Evolutionary conservation across 2,113 vertebrate species (phyloP).

Genomic region (Clarias batrachus): DNA sequence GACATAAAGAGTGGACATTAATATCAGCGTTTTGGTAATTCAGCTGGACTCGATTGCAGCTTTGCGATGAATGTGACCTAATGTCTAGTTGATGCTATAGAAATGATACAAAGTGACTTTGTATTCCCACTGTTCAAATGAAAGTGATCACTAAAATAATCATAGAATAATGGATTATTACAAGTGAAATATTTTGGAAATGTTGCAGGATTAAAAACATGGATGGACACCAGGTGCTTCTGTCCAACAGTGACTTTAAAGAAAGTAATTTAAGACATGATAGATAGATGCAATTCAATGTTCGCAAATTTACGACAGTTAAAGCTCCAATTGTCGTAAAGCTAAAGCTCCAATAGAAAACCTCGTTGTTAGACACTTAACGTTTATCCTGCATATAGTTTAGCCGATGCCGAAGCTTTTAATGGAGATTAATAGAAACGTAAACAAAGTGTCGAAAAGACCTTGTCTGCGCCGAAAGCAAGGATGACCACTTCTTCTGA

Average conservation of each 20-base stretch:
- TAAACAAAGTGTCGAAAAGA: slow-evolving; percentile 65
- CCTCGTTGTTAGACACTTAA: slow-evolving; percentile 17
- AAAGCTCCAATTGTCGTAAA: no score
- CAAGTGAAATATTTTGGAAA: not conserved
- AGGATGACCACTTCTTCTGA: slow-evolving; percentile 67
- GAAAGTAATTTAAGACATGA: no score
- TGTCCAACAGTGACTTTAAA: no score
- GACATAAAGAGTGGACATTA: slow-evolving; percentile 42
- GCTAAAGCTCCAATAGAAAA: not conserved
- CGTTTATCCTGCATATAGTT: slow-evolving; percentile 30
- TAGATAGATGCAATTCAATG: no score
- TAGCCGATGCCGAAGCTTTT: slow-evolving; percentile 58
- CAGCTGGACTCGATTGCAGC: not conserved
- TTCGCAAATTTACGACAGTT: no score
- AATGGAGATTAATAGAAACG: slow-evolving; percentile 74
- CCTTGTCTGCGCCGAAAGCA: slow-evolving; percentile 68
- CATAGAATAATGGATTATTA: not conserved
- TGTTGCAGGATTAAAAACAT: no score
- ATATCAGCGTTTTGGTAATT: slow-evolving; percentile 42
- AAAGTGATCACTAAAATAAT: not conserved
- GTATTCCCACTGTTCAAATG: not conserved
- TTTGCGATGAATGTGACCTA: not conserved
- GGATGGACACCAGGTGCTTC: no score
- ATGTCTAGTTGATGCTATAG: not conserved
- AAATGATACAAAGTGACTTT: not conserved